Evolutionary conservation across 2,888 invertebrate genomes (phyloP), one percentile per base, ranked within the genome.

Genomic region (Mayetiola destructor): DNA sequence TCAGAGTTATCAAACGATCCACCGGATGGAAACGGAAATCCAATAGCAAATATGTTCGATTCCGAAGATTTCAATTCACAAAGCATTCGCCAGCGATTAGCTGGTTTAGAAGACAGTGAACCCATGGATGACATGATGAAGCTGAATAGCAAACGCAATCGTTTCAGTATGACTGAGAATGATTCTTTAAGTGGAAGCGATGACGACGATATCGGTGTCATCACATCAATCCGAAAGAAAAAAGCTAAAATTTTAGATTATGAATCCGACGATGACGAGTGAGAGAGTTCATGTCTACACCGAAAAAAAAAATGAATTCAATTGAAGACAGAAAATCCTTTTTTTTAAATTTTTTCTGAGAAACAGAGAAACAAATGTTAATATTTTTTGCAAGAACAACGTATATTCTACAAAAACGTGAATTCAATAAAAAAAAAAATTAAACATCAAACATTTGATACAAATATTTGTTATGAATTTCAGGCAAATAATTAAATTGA

Each of bases 51-150:
- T 14, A 61, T 62, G 32, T 62, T 63, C 57, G 65, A 66, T 62
- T 69, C 67, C 61, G 62, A 66, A 48, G 65, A 70, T 64, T 69
- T 72, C 56, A 70, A 71, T 62, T 69, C 72, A 32, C 69, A 72
- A 61, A 68, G 68, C 63, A 68, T 69, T 62, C 68, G 68, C 12
- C 65, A 67, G 57, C 67, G 71, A 35, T 63, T 73, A 48, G 64
- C 65, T 10, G 71, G 70, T 57, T 62, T 72, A 42, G 57, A 36
- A 30, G 68, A 63, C 58, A 61, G 62, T 10, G 60, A 61, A 52
- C 64, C 64, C 58, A 20, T 20, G 60, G 64, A 55, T 8, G 32
- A 30, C 32, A 27, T 32, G 6, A 32, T 29, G 16, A 4, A 10
- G 12, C 14, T 14, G 12, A n/a, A 27, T n/a, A 42, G 20, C 42